phyloP scores from a whole-genome alignment of 2,113 vertebrate genomes.

The Saccopteryx leptura region DNA sequence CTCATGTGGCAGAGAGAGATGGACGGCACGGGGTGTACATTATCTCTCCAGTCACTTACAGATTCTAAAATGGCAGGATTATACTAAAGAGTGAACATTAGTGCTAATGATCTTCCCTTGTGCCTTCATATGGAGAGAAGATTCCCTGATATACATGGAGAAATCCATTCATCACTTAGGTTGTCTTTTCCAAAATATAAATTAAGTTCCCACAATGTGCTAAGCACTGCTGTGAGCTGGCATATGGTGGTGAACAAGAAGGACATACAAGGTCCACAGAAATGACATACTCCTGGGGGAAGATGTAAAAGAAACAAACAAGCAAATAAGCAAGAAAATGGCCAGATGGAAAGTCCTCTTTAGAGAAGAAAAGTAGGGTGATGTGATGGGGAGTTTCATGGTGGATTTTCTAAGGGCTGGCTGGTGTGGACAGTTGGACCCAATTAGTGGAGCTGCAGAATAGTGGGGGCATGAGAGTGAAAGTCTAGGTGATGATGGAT shows the following conservation, averaged over 20 bases:
- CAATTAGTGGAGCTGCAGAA: neutral
- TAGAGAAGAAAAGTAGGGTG: neutral
- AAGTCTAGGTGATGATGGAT: neutral
- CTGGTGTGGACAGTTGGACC: neutral
- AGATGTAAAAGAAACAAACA: neutral
- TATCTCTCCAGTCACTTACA: neutral
- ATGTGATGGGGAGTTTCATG: neutral
- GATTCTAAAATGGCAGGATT: slow-evolving; percentile 28
- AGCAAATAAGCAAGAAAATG: neutral
- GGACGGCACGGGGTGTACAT: slow-evolving; percentile 7
- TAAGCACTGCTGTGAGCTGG: neutral
- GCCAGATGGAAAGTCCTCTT: neutral
- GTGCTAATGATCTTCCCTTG: neutral
- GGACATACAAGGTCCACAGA: neutral
- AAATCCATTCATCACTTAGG: neutral
- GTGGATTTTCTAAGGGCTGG: neutral
- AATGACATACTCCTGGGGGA: neutral
- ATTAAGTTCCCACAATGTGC: neutral
- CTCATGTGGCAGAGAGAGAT: slow-evolving; percentile 16
- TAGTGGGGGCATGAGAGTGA: neutral
- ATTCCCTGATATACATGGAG: neutral
- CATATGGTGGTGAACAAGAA: neutral
- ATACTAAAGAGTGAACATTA: neutral
- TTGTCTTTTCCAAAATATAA: slow-evolving; percentile 8
- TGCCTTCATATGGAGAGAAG: neutral